Base-by-base conservation (phyloP, 1,140 invertebrate species). In the Trachymyrmex septentrionalis region DNA sequence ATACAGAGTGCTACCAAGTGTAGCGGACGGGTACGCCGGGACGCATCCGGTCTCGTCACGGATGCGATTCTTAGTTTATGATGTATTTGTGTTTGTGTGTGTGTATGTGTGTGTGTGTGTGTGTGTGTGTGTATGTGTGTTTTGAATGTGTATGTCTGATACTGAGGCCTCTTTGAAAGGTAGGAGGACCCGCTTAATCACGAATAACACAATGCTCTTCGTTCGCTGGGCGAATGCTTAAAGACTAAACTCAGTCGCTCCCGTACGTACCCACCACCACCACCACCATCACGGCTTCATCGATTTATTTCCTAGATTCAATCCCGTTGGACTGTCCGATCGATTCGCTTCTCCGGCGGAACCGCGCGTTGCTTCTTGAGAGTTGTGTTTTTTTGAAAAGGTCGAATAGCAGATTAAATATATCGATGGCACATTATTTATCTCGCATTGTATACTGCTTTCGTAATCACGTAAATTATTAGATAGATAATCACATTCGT, bases 1-100 rank as follows among this genome's bases (percentile, higher is more conserved):
- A 94, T 94, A 94, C 92, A 92, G 86, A 89, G n/a, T 77, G 91
- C 87, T 86, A 88, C 82, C 82, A 77, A 69, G 50, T 72, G 61
- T 86, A 84, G 81, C 84, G 85, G 88, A 88, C 88, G 92, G 91
- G 91, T 86, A 90, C 92, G 90, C 67, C 86, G 86, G 89, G 82
- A 86, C 67, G 61, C 81, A 87, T 57, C 80, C 88, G 87, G 61
- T 82, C 76, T 85, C 63, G 55, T 80, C 80, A 30, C 85, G 85
- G 63, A 90, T 73, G 76, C 76, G 38, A 86, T 57, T 78, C 78
- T 88, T 85, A 82, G 48, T 55, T 88, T 87, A 86, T 69, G 84
- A 57, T 66, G 24, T 63, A 24, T 27, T 12, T 63, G 7, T 30
- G 30, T n/a, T 16, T 57, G n/a, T 57, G 7, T 57, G 7, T 21